Conservation (phyloP, 2,888 invertebrate species). For the Andrena bicolor region DNA sequence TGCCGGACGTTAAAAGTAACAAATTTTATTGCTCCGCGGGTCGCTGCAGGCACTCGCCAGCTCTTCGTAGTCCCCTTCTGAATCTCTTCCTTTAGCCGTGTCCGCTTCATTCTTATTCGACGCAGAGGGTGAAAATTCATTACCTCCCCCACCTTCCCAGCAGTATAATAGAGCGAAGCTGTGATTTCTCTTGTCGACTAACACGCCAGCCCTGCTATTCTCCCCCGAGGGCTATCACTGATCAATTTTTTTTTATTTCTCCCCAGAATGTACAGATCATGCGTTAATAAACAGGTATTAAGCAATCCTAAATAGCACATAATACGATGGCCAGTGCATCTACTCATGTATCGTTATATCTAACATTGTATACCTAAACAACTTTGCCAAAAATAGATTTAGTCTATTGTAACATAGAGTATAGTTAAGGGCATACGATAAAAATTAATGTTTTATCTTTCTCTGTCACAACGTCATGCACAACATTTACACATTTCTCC, state of each 20-base stretch:
- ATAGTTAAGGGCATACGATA: constrained; percentile 84
- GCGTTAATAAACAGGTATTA: constrained; percentile 78
- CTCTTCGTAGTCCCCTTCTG: not conserved
- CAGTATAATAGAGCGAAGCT: constrained; percentile 21
- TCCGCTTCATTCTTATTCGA: constrained; percentile 9
- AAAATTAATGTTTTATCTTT: constrained; percentile 75
- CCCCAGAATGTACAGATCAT: constrained; percentile 79
- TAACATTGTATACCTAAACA: constrained; percentile 84
- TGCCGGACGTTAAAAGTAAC: constrained; percentile 73
- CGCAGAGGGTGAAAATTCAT: constrained; percentile 27
- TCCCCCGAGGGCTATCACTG: constrained; percentile 60
- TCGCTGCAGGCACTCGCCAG: constrained; percentile 59
- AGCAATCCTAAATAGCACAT: constrained; percentile 82
- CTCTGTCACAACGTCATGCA: constrained; percentile 60
- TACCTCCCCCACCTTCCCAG: not conserved
- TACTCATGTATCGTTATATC: constrained; percentile 82
- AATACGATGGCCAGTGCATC: constrained; percentile 85
- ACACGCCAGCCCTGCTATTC: constrained; percentile 6
- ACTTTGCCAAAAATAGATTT: constrained; percentile 85
- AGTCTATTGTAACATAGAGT: constrained; percentile 84
- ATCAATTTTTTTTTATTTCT: constrained; percentile 54
- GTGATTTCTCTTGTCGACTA: constrained; percentile 33
- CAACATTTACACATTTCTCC: constrained; percentile 56
- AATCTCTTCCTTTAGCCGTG: constrained; percentile 18
- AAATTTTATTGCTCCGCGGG: constrained; percentile 77